Percentiles rank a stretch among this genome's conserved stretches.
Conservation (phyloP, 2,888 invertebrate genomes). For the Lochmaea crataegi region DNA sequence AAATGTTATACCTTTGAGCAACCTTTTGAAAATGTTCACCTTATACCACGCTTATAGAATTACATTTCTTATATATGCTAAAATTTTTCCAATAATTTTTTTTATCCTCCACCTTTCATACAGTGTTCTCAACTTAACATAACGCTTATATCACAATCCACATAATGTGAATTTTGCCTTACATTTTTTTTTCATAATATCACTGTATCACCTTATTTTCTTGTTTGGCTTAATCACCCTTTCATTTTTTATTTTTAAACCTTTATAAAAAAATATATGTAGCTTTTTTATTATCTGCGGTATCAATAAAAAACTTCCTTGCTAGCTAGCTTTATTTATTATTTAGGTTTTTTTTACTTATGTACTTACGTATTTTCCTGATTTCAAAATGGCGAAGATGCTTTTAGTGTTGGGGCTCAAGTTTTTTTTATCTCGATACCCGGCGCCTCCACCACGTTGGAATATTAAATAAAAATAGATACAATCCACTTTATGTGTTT, state of each 20-base stretch:
- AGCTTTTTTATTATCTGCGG: neutral
- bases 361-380: neutral
- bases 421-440: neutral
- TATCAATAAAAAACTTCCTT: neutral
- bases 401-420: neutral
- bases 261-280: neutral
- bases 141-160: no score
- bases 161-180: no score
- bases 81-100: neutral
- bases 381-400: neutral
- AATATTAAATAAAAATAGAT: no score
- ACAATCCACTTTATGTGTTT: no score
- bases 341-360: neutral
- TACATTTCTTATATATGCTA: neutral
- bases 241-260: no score
- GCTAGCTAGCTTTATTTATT: no score
- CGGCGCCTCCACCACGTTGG: neutral
- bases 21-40: neutral
- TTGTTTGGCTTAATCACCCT: neutral
- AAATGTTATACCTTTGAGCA: neutral
- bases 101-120: neutral
- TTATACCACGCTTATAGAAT: neutral
- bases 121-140: no score
- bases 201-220: conserved; percentile 4
- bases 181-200: no score